Conservation (phyloP, 1,140 invertebrate genomes). For the Drosophila tropicalis region DNA sequence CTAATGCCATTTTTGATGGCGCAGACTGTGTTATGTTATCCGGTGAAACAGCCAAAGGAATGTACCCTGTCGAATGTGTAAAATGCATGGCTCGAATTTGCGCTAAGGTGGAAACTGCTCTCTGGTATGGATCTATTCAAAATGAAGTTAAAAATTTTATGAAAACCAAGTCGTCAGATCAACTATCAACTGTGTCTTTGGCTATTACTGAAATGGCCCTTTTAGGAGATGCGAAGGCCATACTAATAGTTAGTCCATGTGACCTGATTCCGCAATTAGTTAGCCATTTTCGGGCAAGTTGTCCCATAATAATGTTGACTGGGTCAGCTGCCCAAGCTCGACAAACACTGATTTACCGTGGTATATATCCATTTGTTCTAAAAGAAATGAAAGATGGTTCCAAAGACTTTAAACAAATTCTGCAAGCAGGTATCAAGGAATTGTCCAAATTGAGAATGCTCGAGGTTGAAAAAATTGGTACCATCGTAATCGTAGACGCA, state of each 20-base stretch:
- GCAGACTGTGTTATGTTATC: constrained; percentile 99
- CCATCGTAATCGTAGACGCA: constrained; percentile 54
- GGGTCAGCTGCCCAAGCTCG: constrained; percentile 28
- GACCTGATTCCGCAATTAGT: constrained; percentile 42
- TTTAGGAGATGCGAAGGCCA: constrained; percentile 40
- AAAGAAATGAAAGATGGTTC: constrained; percentile 46
- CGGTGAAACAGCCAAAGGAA: constrained; percentile 98
- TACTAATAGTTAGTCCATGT: constrained; percentile 52
- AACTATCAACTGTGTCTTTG: constrained; percentile 44
- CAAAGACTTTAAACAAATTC: constrained; percentile 33
- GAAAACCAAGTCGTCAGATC: constrained; percentile 15
- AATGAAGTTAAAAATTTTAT: constrained; percentile 39
- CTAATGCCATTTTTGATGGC: constrained; percentile 98
- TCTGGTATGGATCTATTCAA: constrained; percentile 62
- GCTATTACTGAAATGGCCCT: constrained; percentile 48
- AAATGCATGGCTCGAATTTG: constrained; percentile 56
- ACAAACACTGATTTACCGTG: constrained; percentile 45
- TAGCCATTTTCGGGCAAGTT: constrained; percentile 52
- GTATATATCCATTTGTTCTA: constrained; percentile 49
- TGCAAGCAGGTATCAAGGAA: constrained; percentile 34
- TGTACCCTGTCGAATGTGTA: constrained; percentile 91
- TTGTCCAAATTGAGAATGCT: constrained; percentile 42
- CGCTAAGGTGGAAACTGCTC: constrained; percentile 51
- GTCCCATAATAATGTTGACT: constrained; percentile 54
- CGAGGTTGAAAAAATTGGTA: constrained; percentile 10